A percentile compares a stretch with the other conserved stretches of the same genome.
Evolutionary conservation across 2,113 vertebrate species (phyloP).

Genomic region (Gymnorhina tibicen): DNA sequence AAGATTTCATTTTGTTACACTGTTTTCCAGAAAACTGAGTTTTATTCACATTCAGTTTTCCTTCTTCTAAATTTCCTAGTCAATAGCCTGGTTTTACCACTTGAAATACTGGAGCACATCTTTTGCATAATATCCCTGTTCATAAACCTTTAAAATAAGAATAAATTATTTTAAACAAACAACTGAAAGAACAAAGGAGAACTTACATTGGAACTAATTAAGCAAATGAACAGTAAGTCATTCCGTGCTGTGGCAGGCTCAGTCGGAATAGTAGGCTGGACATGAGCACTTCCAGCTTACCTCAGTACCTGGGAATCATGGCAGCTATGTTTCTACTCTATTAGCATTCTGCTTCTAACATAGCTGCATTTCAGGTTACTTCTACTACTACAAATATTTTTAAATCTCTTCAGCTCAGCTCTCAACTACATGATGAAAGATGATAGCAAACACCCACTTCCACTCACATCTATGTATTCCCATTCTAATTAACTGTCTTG

Average conservation of each 20-base stretch:
- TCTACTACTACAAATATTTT: neutral
- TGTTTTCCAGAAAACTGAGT: neutral
- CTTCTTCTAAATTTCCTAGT: neutral
- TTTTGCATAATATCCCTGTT: neutral
- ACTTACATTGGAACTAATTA: neutral
- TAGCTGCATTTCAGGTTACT: neutral
- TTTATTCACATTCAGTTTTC: neutral
- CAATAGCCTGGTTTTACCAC: neutral
- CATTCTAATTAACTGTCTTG: neutral
- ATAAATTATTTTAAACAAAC: neutral
- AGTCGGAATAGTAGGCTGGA: neutral
- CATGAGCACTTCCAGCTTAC: neutral
- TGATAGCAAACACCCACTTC: neutral
- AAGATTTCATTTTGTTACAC: neutral
- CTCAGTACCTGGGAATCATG: neutral
- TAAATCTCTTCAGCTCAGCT: neutral
- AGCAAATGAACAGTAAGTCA: neutral
- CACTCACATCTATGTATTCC: neutral
- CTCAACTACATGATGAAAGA: neutral
- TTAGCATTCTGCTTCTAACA: neutral
- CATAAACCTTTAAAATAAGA: neutral
- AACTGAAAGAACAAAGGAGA: neutral
- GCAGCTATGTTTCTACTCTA: neutral
- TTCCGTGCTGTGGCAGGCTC: fast-evolving
- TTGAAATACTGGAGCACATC: neutral